Evolutionary conservation across 2,888 invertebrate genomes (phyloP), one percentile per base, ranked within the genome.

Genomic region (Agrotis exclamationis): DNA sequence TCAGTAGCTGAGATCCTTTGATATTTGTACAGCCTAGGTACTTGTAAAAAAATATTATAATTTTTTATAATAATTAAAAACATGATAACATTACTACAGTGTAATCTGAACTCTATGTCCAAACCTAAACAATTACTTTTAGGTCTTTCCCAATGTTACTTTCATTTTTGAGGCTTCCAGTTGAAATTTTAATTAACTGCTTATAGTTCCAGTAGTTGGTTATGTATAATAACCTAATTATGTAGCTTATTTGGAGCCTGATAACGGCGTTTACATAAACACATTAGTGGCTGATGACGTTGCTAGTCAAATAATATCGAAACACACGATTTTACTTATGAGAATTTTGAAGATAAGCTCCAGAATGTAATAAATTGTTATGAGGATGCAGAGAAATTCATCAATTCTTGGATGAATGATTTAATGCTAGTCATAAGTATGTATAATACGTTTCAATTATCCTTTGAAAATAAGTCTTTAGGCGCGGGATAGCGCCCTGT

Each of bases 201-300:
- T 51, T 44, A 20, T 28, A 51, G 51, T 24, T 70, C 9, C 6
- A 24, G 47, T 50, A 39, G 53, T 63, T 57, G 0, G 11, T 51
- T 63, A 63, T 28, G 39, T 39, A 54, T 53, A 59, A 63, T 70
- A 50, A 69, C 66, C 54, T 74, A 63, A 76, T 70, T 85, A 70
- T 68, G 18, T 56, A 44, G 47, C 22, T 66, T 60, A 69, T 72
- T 76, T 59, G 20, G 64, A 47, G 58, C 14, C 13, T 24, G 83
- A 83, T 83, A 83, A 79, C 70, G 66, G 22, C 22, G n/a, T 83
- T 74, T 63, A 79, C 28, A 59, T 54, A 59, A 56, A 70, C 51
- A 50, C 56, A 56, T 70, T 70, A 66, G 53, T 58, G 45, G 47
- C 45, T 22, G 14, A 45, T 57, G 48, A 73, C 28, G 58, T 72